Evolutionary conservation across 2,888 invertebrate genomes (phyloP), one percentile per base, ranked within the genome.

Genomic region (Dexiosoma caninum): DNA sequence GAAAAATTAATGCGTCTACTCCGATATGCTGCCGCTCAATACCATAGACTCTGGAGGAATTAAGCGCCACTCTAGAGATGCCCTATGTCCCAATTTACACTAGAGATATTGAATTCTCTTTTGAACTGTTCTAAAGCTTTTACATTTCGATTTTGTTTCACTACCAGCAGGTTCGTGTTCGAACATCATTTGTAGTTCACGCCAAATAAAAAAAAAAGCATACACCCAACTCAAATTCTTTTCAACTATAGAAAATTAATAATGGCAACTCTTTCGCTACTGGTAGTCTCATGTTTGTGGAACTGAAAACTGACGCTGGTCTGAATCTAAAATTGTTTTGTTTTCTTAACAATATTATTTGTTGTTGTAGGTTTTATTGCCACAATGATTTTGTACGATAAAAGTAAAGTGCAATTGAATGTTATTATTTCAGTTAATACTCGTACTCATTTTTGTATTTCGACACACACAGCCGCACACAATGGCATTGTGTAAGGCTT

Each of bases 401-500:
- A 78, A 79, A 60, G 66, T 72, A 83, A 83, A 81, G 81, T 82
- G 78, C 78, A 82, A 83, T 82, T 83, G 82, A 76, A 83, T 81
- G 81, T 74, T 83, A 72, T 82, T 79, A 82, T 71, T 84, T 77
- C 51, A 82, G 83, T 71, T 80, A 77, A 71, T 83, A 74, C 70
- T 60, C 78, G 70, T 83, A 74, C 70, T 60, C 78, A 55, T 77
- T 81, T 62, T 77, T 81, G 69, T 66, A 84, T 44, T 64, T 12
- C 85, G 85, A 85, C 85, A 86, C 85, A 49, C 7, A 4, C 2
- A 6, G 6, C 1, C 16, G 19, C 57, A 1, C 2, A 23, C 9
- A 85, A 84, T 84, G 84, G 37, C 9, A 85, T 85, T 84, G 84
- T 85, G 79, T 85, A 83, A 82, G 83, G 83, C 84, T 40, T 85